Base-by-base conservation (phyloP, 1,140 invertebrate genomes). In the Bombus consobrinus region DNA sequence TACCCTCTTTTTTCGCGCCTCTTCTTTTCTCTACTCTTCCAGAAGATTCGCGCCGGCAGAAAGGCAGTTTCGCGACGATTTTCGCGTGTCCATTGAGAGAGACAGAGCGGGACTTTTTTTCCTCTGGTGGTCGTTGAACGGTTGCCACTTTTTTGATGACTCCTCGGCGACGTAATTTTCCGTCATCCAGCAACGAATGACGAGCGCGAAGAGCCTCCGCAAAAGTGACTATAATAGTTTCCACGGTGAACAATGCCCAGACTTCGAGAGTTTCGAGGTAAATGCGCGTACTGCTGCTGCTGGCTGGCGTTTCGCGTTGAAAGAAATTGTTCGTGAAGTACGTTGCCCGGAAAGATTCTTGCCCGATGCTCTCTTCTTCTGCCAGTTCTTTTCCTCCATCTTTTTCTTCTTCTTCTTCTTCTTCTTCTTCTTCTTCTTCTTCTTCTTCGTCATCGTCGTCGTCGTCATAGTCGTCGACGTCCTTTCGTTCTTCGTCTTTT, bases 211-310 rank as follows among this genome's bases (percentile, higher is more conserved):
- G 62, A 78, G n/a, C 47, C 47, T 12, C 47, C 64, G 64, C n/a
- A 28, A 80, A 72, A 85, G 83, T 85, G 83, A 85, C 83, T 80
- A 25, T 85, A 85, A 85, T 85, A 85, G 83, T 80, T 85, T 85
- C 83, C 77, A 79, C 83, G 37, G n/a, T 25, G 83, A 85, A 85
- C 83, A 85, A 85, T 85, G 83, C 25, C 47, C 9, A 71, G 72
- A 69, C 47, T 82, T 82, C 71, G 62, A 57, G 71, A 76, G 47
- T 68, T 83, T 69, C 59, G 85, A 47, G 72, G 73, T 76, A 86
- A 83, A 86, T 86, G 80, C 80, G 41, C 71, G 41, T 22, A 13
- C 10, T 62, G 28, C 57, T n/a, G 39, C 12, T 22, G 74, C 28
- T 66, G 39, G 66, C 57, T 53, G 32, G 28, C 59, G 78, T 10